Evolutionary conservation across 1,140 invertebrate species (phyloP).

Genomic region (Temnothorax curvispinosus): DNA sequence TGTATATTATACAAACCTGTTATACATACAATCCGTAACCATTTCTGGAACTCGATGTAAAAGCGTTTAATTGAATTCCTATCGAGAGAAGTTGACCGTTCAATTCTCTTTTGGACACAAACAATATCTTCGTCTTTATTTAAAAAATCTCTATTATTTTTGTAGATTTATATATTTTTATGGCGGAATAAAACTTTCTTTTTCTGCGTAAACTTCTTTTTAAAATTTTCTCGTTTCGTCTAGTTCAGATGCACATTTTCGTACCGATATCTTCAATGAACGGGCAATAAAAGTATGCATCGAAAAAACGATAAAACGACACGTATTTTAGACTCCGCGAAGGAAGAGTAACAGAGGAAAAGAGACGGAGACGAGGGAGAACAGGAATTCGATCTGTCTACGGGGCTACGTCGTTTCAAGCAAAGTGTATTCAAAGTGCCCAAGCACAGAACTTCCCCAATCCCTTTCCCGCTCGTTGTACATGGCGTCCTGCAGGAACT

Average conservation of each 20-base stretch:
- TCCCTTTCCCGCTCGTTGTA: slow-evolving; percentile 71
- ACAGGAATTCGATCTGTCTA: slow-evolving; percentile 65
- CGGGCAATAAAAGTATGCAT: slow-evolving; percentile 50
- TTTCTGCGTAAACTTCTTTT: not conserved
- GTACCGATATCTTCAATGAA: slow-evolving; percentile 7
- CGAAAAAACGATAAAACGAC: slow-evolving; percentile 38
- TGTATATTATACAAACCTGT: slow-evolving; percentile 22
- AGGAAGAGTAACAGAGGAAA: not conserved
- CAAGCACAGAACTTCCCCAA: slow-evolving; percentile 68
- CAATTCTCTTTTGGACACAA: not conserved
- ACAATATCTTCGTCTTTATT: not conserved
- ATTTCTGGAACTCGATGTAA: slow-evolving; percentile 33
- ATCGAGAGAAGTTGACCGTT: not conserved
- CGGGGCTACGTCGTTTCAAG: slow-evolving; percentile 64
- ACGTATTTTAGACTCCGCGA: slow-evolving; percentile 7
- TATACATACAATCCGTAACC: slow-evolving; percentile 37
- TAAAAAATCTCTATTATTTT: not conserved
- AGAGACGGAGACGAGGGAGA: slow-evolving; percentile 14
- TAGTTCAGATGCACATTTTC: not conserved
- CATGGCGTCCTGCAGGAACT: slow-evolving; percentile 58
- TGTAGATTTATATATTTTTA: not conserved
- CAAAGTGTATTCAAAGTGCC: slow-evolving; percentile 73
- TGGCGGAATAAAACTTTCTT: not conserved
- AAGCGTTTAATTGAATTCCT: slow-evolving; percentile 52
- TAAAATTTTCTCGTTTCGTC: not conserved